These are phyloP conservation scores for Pteruthius melanotis DNA, from an alignment of 2,113 vertebrate genomes.

Conservation along the genomic window DNA sequence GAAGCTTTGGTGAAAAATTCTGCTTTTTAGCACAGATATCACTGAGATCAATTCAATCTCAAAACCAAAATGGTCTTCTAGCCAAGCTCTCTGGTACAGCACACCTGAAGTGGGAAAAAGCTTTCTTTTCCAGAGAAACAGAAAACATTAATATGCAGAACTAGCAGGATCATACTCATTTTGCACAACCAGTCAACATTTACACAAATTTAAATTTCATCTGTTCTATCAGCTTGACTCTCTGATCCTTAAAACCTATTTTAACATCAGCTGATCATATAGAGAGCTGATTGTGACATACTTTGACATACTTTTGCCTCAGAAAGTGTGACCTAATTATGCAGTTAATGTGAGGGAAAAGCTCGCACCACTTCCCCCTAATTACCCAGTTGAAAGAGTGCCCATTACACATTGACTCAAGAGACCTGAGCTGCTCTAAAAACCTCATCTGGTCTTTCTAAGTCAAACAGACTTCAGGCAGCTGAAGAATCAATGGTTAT, in stretches of 20 bases:
- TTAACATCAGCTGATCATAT: background rate
- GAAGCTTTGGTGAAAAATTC: accelerated
- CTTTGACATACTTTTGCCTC: slow-evolving; percentile 20
- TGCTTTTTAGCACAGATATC: background rate
- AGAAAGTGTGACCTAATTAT: slow-evolving; percentile 51
- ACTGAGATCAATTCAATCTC: background rate
- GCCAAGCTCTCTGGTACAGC: background rate
- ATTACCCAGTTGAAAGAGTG: slow-evolving; percentile 51
- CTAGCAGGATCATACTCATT: background rate
- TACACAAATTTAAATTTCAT: background rate
- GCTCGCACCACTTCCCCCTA: background rate
- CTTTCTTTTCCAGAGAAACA: background rate
- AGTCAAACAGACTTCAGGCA: background rate
- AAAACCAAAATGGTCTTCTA: background rate
- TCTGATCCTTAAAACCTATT: background rate
- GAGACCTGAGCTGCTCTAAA: slow-evolving; percentile 57
- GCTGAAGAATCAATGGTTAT: background rate
- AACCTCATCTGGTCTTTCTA: slow-evolving; percentile 12
- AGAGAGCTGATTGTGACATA: background rate
- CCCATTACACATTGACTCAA: slow-evolving; percentile 29
- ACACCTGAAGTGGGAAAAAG: background rate
- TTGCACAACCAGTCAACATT: background rate
- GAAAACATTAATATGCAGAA: background rate
- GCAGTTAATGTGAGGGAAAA: slow-evolving; percentile 11
- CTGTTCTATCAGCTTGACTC: background rate